Conservation (phyloP, 2,888 invertebrate species). For the Dasypolia templi region DNA sequence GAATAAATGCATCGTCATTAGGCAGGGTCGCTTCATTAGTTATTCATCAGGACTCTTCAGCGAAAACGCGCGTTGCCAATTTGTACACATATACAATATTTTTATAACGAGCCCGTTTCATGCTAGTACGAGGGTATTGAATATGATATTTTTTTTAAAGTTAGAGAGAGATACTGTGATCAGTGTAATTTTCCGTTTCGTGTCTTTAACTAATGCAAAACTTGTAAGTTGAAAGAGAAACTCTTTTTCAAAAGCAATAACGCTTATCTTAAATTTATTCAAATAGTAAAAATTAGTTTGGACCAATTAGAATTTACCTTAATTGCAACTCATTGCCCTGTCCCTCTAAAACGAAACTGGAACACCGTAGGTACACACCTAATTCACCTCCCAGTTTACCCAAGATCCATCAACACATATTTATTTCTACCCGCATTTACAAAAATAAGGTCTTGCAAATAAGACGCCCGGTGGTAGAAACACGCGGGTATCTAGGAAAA, state of each 20-base stretch:
- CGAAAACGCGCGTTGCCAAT: constrained; percentile 70
- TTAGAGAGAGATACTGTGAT: not conserved
- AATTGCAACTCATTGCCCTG: not conserved
- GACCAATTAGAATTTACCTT: not conserved
- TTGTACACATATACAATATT: constrained; percentile 67
- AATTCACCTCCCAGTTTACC: constrained; percentile 26
- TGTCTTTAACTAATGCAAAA: not conserved
- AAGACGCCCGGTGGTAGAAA: constrained; percentile 55
- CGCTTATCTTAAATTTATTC: not conserved
- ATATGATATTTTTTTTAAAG: constrained; percentile 33
- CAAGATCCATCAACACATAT: constrained; percentile 62
- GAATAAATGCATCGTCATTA: constrained; percentile 71
- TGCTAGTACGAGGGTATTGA: constrained; percentile 45
- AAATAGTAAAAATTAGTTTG: not conserved
- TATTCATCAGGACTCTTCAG: constrained; percentile 74
- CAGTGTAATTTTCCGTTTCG: not conserved
- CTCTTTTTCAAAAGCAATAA: not conserved
- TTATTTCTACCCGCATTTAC: constrained; percentile 55
- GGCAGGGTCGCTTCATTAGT: constrained; percentile 72
- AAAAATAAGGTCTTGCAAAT: constrained; percentile 68
- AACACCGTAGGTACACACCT: not conserved
- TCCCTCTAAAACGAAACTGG: not conserved
- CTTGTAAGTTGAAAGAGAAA: not conserved
- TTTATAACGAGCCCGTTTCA: constrained; percentile 71
- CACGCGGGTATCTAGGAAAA: constrained; percentile 75